A percentile compares a stretch with the other conserved stretches of the same genome.
These are phyloP conservation scores for Perithous albicinctus DNA, from an alignment of 2,888 invertebrate species.

Conservation along the genomic window DNA sequence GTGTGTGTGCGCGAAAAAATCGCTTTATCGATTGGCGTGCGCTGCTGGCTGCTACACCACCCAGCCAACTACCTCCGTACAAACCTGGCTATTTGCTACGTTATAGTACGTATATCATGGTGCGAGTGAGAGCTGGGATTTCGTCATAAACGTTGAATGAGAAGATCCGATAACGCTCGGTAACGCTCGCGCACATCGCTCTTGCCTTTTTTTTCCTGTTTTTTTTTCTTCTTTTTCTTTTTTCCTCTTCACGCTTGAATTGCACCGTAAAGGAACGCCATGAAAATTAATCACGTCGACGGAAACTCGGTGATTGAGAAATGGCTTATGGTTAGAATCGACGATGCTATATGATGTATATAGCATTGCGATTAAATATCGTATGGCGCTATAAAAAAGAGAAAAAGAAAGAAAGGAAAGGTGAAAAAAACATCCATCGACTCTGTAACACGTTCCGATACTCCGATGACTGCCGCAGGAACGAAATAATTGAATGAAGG, in stretches of 20 bases:
- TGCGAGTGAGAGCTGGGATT: constrained; percentile 57
- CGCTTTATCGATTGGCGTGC: constrained; percentile 65
- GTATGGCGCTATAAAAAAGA: constrained; percentile 16
- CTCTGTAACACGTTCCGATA: constrained; percentile 11
- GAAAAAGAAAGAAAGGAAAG: constrained; percentile 24
- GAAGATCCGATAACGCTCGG: constrained; percentile 61
- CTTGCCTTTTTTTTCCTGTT: constrained; percentile 4
- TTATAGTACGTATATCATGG: constrained; percentile 44
- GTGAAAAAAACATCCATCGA: constrained; percentile 16
- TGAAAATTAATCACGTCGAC: constrained; percentile 56
- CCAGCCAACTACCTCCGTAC: constrained; percentile 20
- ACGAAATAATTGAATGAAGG: neutral
- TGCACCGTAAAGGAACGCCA: constrained; percentile 20
- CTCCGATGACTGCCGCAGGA: constrained; percentile 6
- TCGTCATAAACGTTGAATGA: constrained; percentile 62
- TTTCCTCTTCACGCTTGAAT: constrained; percentile 28
- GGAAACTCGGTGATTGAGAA: constrained; percentile 51
- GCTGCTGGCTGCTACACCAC: constrained; percentile 30
- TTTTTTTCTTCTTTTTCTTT: no score
- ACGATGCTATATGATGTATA: constrained; percentile 9
- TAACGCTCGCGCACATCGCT: constrained; percentile 34
- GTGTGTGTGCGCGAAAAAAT: constrained; percentile 55
- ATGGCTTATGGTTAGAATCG: constrained; percentile 30
- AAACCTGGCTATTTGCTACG: constrained; percentile 16
- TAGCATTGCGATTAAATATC: constrained; percentile 27